Conservation (phyloP, 2,888 invertebrate species). For the Drosophila meridionalis region DNA sequence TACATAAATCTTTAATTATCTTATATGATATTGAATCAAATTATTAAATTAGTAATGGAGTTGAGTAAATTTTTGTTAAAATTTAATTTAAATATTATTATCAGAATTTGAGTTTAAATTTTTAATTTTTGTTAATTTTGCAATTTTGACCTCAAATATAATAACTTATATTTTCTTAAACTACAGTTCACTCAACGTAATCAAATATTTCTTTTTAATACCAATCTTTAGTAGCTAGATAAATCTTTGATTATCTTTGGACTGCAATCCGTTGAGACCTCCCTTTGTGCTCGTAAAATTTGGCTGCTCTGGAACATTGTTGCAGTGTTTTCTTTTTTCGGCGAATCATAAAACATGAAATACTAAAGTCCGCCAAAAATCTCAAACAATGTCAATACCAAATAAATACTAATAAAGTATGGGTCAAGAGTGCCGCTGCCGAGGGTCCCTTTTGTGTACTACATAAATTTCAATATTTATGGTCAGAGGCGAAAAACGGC, state of each 20-base stretch:
- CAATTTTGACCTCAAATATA: not conserved
- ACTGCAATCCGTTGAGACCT: not conserved
- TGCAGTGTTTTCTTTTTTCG: constrained; percentile 17
- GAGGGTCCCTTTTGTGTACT: constrained; percentile 57
- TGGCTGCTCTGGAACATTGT: constrained; percentile 31
- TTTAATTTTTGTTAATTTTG: not conserved
- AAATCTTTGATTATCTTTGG: constrained; percentile 1
- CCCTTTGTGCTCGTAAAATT: constrained; percentile 13
- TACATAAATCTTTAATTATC: too few relatives aligned
- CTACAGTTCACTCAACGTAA: not conserved
- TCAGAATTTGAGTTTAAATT: accelerated
- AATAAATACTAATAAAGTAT: constrained; percentile 62
- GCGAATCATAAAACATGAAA: constrained; percentile 40
- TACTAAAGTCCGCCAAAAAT: constrained; percentile 34
- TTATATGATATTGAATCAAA: not conserved
- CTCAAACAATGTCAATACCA: constrained; percentile 53
- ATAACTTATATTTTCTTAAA: not conserved
- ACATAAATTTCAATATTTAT: constrained; percentile 80
- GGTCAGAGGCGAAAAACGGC: constrained; percentile 47
- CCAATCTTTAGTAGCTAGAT: not conserved
- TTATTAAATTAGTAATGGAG: not conserved
- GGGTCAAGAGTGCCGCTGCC: constrained; percentile 40
- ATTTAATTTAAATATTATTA: not conserved
- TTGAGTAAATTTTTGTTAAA: not conserved
- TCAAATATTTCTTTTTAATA: not conserved